Evolutionary conservation across 1,140 invertebrate genomes (phyloP), one percentile per base, ranked within the genome.

Genomic region (Zaprionus kolodkinae): DNA sequence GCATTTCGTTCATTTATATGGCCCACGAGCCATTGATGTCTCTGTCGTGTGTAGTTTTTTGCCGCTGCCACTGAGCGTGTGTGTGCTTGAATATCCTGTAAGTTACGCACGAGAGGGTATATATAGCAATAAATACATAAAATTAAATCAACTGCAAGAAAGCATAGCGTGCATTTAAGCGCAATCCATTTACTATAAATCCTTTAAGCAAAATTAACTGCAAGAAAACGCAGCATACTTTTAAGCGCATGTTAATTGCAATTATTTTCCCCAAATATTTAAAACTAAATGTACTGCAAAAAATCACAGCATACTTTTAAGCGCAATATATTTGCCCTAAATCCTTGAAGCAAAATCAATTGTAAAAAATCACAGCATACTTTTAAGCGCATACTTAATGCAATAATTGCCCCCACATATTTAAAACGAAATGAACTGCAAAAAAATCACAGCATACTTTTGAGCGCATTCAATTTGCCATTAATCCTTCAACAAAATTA

Each of bases 1-100:
- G 60, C 76, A 72, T 79, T 79, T 79, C 77, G 59, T 71, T 71
- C 68, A 71, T 71, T 71, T 71, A 71, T 71, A 71, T 71, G 68
- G 68, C 68, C 62, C 68, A 71, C 68, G 60, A 71, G 68, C 59
- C 68, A 52, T 71, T 71, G 68, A 66, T 66, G 64, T 66, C 64
- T 66, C 64, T 66, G 40, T 52, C 62, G 55, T 72, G 54, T 66
- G 57, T 65, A 72, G 61, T 65, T 62, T 63, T 62, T 68, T 59
- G 33, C 56, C 30, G 25, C 27, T 43, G 52, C 21, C 30, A 57
- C 27, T 43, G 52, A 57, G 54, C 27, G 52, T 57, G 27, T 57
- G 52, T 54, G 62, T 40, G 35, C 17, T 35, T 63, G 38, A 66
- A 66, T 66, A 66, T 38, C 64, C 54, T 57, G 15, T 35, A 50